A percentile compares a stretch with the other conserved stretches of the same genome.
These are phyloP conservation scores for Drosophila erecta DNA, from an alignment of 1,140 invertebrate species.

Conservation along the genomic window DNA sequence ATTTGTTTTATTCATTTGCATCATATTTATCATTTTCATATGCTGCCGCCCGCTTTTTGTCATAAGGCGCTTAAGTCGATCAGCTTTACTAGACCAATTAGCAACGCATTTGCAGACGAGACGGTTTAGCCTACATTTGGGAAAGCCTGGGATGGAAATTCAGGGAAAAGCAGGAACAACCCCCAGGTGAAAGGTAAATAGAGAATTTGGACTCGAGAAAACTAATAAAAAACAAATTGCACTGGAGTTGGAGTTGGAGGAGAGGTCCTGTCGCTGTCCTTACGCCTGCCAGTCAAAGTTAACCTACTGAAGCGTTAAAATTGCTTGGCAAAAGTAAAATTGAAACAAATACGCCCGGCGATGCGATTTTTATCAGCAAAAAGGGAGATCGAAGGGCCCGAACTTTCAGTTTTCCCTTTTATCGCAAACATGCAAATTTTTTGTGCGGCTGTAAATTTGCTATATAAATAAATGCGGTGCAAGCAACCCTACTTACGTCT, in stretches of 20 bases:
- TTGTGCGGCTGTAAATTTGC: slow-evolving; percentile 64
- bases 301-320: slow-evolving; percentile 83
- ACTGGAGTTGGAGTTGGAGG: slow-evolving; percentile 6
- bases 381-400: slow-evolving; percentile 27
- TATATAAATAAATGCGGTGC: slow-evolving; percentile 51
- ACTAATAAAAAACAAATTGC: slow-evolving; percentile 36
- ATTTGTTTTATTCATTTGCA: slow-evolving; percentile 37
- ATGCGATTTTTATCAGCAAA: slow-evolving; percentile 73
- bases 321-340: slow-evolving; percentile 74
- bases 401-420: slow-evolving; percentile 38
- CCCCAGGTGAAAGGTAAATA: slow-evolving; percentile 53
- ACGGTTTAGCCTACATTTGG: slow-evolving; percentile 65
- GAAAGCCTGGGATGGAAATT: slow-evolving; percentile 10
- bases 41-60: slow-evolving; percentile 48
- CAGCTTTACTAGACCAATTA: slow-evolving; percentile 59
- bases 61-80: slow-evolving; percentile 63
- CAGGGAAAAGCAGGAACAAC: slow-evolving; percentile 21
- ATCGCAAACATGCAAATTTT: slow-evolving; percentile 68
- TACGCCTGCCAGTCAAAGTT: slow-evolving; percentile 75
- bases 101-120: slow-evolving; percentile 63
- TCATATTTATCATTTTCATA: slow-evolving; percentile 77
- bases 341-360: slow-evolving; percentile 75
- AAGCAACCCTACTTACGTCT: slow-evolving; percentile 80
- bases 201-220: slow-evolving; percentile 35
- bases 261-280: slow-evolving; percentile 34